Conservation (phyloP, 2,888 invertebrate genomes). For the Cryptocephalus primarius region DNA sequence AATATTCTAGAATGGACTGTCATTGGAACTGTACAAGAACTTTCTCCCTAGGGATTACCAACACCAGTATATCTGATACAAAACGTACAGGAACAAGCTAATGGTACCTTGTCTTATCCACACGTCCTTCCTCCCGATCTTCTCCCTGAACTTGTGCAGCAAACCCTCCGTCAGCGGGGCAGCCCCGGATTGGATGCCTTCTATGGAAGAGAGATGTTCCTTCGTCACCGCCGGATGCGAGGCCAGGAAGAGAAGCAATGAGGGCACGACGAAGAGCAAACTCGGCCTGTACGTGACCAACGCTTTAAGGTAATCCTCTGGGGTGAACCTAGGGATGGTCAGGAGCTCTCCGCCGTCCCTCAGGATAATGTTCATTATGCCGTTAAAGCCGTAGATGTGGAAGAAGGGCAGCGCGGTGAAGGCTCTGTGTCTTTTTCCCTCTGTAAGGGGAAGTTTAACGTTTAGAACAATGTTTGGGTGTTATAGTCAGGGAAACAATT, state of each 20-base stretch:
- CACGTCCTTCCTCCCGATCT: slow-evolving; percentile 29
- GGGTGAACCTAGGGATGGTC: slow-evolving; percentile 62
- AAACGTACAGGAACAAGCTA: too few relatives aligned
- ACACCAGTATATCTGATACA: too few relatives aligned
- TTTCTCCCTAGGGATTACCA: too few relatives aligned
- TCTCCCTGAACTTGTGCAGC: slow-evolving; percentile 50
- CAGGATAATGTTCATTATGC: slow-evolving; percentile 51
- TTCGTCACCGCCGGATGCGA: slow-evolving; percentile 58
- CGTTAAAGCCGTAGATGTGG: slow-evolving; percentile 68
- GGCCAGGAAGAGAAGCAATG: slow-evolving; percentile 62
- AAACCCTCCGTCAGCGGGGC: slow-evolving; percentile 59
- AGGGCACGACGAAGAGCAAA: slow-evolving; percentile 63
- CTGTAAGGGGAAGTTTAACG: slow-evolving; percentile 9
- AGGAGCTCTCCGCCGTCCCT: slow-evolving; percentile 51
- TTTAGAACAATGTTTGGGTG: not conserved
- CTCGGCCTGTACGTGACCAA: slow-evolving; percentile 50
- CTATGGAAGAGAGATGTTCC: slow-evolving; percentile 53
- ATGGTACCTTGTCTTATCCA: slow-evolving; percentile 31
- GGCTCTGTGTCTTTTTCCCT: slow-evolving; percentile 44
- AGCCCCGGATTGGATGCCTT: slow-evolving; percentile 58
- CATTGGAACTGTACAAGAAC: too few relatives aligned
- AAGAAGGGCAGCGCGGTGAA: slow-evolving; percentile 64
- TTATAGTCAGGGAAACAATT: too few relatives aligned
- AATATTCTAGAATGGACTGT: too few relatives aligned
- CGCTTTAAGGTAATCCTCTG: slow-evolving; percentile 59